Evolutionary conservation across 2,113 vertebrate genomes (phyloP).

Genomic region (Caranx melampygus): DNA sequence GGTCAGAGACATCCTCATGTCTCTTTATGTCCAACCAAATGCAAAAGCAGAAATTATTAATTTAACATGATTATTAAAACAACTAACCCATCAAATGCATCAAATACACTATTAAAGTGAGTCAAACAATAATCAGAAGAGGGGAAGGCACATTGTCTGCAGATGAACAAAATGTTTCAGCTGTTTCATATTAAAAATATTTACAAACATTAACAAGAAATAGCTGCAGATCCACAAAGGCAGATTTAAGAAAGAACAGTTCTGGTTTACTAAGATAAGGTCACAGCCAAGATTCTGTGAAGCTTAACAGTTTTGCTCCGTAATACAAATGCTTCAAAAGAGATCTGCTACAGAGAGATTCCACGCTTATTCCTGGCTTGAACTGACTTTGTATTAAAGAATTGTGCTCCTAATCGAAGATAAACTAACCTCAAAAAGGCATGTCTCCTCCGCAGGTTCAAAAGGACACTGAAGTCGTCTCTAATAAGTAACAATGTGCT

Average conservation of each 20-base stretch:
- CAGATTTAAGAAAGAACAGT: not conserved
- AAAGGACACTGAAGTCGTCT: slow-evolving; percentile 35
- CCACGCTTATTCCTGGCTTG: not conserved
- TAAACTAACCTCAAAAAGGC: slow-evolving; percentile 24
- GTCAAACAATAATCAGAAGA: not conserved
- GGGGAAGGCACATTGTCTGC: not conserved
- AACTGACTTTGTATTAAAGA: slow-evolving; percentile 29
- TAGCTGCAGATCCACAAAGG: slow-evolving; percentile 1
- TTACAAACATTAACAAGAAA: not conserved
- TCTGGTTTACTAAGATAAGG: not conserved
- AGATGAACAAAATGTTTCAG: not conserved
- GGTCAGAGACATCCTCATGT: not conserved
- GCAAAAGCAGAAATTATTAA: not conserved
- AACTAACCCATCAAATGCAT: not conserved
- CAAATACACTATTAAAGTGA: not conserved
- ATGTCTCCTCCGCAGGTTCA: slow-evolving; percentile 26
- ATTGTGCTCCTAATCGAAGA: not conserved
- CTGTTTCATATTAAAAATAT: slow-evolving; percentile 3
- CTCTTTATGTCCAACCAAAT: not conserved
- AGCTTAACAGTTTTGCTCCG: slow-evolving; percentile 3
- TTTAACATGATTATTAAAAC: not conserved
- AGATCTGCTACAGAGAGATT: not conserved
- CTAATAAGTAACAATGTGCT: slow-evolving; percentile 10
- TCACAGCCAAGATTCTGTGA: slow-evolving; percentile 11
- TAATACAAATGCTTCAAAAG: not conserved